Conservation (phyloP, 2,888 invertebrate genomes). For the Eupeodes luniger region DNA sequence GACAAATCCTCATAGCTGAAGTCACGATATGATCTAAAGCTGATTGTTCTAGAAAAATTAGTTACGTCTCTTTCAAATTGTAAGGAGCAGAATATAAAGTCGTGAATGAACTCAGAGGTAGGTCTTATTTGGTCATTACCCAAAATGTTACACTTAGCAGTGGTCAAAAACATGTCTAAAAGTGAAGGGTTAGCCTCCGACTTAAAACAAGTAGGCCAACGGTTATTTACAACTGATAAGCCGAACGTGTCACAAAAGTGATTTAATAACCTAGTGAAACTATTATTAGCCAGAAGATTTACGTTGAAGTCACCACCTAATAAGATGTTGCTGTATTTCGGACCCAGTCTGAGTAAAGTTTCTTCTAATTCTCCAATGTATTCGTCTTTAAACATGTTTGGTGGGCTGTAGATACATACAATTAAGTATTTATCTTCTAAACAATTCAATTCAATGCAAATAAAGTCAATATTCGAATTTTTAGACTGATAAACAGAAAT, state of each 20-base stretch:
- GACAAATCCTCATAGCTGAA: background rate
- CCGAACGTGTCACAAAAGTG: background rate
- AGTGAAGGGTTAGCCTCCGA: background rate
- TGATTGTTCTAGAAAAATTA: background rate
- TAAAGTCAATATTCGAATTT: background rate
- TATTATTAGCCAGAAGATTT: background rate
- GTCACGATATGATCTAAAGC: background rate
- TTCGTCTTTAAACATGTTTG: background rate
- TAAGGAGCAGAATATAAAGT: background rate
- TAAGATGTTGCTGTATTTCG: background rate
- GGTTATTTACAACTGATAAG: background rate
- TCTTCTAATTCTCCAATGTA: background rate
- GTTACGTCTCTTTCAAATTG: background rate
- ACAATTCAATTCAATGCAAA: background rate
- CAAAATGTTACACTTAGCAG: background rate
- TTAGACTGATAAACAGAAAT: background rate
- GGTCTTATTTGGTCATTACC: background rate
- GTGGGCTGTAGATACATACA: background rate
- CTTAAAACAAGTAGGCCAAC: background rate
- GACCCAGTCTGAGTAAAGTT: background rate
- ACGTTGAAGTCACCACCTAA: background rate
- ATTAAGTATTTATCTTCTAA: background rate
- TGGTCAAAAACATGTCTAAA: conserved; percentile 3
- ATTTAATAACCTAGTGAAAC: background rate
- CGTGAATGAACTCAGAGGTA: background rate